Evolutionary conservation across 1,140 invertebrate genomes (phyloP).

Genomic region (Sipha flava): DNA sequence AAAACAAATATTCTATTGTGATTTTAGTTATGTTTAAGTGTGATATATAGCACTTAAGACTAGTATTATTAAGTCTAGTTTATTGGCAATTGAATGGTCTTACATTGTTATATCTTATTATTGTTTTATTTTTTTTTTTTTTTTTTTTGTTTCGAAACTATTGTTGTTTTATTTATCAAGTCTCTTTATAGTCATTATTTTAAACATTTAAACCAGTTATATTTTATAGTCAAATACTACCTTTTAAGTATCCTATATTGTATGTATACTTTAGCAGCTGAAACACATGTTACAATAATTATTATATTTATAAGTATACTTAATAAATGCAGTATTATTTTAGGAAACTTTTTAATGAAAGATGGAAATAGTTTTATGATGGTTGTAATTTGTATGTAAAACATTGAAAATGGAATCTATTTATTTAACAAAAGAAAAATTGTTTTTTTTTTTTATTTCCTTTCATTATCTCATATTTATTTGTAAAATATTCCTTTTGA

Average conservation of each 20-base stretch:
- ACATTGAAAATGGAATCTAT: not conserved
- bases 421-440: slow-evolving; percentile 9
- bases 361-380: slow-evolving; percentile 1
- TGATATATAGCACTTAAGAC: slow-evolving; percentile 19
- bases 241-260: slow-evolving; percentile 10
- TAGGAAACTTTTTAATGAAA: not conserved
- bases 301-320: slow-evolving; percentile 18
- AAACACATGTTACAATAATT: slow-evolving; percentile 12
- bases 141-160: slow-evolving; percentile 2
- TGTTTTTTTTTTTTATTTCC: not conserved
- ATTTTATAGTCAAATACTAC: slow-evolving; percentile 13
- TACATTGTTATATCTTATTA: slow-evolving; percentile 29
- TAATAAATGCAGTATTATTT: slow-evolving; percentile 27
- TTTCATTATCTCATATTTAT: not conserved
- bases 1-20: slow-evolving; percentile 16
- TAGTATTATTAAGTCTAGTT: slow-evolving; percentile 17
- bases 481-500: too few relatives aligned
- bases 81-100: slow-evolving; percentile 7
- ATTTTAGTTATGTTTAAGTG: slow-evolving; percentile 30
- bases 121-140: slow-evolving; percentile 4
- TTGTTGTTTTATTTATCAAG: slow-evolving; percentile 19
- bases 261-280: slow-evolving; percentile 13
- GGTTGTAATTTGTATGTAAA: slow-evolving; percentile 16
- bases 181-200: slow-evolving; percentile 32
- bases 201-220: slow-evolving; percentile 9